Conservation (phyloP, 2,113 vertebrate species). For the Mesitornis unicolor region DNA sequence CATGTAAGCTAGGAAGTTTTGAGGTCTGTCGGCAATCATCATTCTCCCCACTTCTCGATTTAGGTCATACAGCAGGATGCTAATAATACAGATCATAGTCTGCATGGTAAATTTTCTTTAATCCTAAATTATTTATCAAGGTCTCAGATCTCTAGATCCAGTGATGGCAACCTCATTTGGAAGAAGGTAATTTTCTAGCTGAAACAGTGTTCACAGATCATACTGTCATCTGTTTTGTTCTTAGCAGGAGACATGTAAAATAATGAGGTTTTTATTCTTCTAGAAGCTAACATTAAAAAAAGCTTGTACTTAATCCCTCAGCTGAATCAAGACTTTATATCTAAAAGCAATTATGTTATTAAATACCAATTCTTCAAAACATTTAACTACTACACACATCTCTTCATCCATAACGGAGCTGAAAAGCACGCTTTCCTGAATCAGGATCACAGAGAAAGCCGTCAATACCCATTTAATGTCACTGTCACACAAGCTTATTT, state of each 20-base stretch:
- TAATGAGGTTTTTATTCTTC: neutral
- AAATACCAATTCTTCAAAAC: neutral
- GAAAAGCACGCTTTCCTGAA: neutral
- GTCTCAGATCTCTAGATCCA: neutral
- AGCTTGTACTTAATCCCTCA: neutral
- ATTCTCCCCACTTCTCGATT: neutral
- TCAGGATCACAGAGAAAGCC: neutral
- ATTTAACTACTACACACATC: neutral
- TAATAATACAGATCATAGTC: constrained; percentile 19
- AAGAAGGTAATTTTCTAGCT: neutral
- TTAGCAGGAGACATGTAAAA: neutral
- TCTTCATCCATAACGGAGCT: neutral
- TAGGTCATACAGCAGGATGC: constrained; percentile 43
- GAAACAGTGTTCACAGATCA: neutral
- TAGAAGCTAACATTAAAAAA: neutral
- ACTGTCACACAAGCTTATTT: neutral
- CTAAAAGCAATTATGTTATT: neutral
- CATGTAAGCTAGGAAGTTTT: neutral
- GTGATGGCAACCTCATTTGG: neutral
- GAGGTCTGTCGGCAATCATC: neutral
- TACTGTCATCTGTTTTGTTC: neutral
- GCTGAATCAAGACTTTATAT: neutral
- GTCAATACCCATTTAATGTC: neutral
- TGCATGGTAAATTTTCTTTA: constrained; percentile 33
- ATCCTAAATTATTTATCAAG: constrained; percentile 33